Conservation (phyloP, 2,113 vertebrate genomes). For the Halichoerus grypus region DNA sequence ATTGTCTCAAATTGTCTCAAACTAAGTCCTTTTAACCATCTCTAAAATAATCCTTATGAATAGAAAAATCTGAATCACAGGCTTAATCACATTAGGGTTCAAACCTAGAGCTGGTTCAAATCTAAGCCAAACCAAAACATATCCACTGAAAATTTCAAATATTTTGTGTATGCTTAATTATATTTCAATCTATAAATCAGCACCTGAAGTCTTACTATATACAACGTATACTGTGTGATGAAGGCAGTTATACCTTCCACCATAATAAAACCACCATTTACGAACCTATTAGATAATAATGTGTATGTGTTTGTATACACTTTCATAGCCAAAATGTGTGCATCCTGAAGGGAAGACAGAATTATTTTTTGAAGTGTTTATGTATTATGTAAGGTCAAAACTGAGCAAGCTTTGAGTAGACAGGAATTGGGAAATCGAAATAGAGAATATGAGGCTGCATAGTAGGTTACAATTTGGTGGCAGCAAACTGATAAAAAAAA, state of each 20-base stretch:
- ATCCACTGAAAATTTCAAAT: neutral
- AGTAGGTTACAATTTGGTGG: neutral
- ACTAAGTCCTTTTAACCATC: neutral
- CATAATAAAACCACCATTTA: neutral
- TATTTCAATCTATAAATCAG: neutral
- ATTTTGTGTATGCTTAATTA: neutral
- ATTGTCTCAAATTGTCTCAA: neutral
- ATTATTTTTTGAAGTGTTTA: neutral
- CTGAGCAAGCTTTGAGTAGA: neutral
- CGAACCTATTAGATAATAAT: neutral
- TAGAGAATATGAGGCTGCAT: neutral
- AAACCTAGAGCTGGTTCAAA: neutral
- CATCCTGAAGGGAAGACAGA: neutral
- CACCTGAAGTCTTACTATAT: neutral
- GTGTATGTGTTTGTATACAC: neutral
- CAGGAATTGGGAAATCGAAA: neutral
- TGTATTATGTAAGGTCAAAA: neutral
- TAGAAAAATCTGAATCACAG: neutral
- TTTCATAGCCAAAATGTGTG: neutral
- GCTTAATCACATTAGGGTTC: neutral
- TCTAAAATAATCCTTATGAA: neutral
- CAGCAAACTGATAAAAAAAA: neutral
- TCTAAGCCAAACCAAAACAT: neutral
- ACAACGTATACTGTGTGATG: accelerated
- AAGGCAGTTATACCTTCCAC: neutral